Evolutionary conservation across 1,140 invertebrate species (phyloP).

Genomic region (Achroia grisella): DNA sequence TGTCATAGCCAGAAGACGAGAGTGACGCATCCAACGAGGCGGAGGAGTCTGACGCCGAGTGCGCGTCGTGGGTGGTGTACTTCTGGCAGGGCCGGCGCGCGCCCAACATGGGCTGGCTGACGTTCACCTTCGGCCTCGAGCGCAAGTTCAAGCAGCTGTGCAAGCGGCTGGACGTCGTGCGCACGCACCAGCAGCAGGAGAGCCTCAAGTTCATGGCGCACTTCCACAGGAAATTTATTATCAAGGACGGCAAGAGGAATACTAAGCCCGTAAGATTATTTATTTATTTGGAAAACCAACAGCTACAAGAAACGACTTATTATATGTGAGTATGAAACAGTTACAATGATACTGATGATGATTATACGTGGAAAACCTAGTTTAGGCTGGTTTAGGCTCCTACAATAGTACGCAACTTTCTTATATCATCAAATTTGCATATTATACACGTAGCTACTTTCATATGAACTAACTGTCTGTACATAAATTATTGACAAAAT

Average conservation of each 20-base stretch:
- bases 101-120: slow-evolving; percentile 99
- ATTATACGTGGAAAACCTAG: too few species aligned
- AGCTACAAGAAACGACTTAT: too few species aligned
- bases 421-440: too few species aligned
- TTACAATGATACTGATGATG: too few species aligned
- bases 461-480: too few species aligned
- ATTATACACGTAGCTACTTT: too few species aligned
- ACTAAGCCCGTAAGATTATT: slow-evolving; percentile 59
- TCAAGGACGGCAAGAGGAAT: slow-evolving; percentile 92
- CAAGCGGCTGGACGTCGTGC: slow-evolving; percentile 95
- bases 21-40: slow-evolving; percentile 53
- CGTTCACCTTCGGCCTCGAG: slow-evolving; percentile 98
- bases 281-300: too few species aligned
- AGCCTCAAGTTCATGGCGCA: slow-evolving; percentile 99
- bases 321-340: too few species aligned
- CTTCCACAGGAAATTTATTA: slow-evolving; percentile 96
- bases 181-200: slow-evolving; percentile 99
- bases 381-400: too few species aligned
- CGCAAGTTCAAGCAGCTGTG: slow-evolving; percentile 98
- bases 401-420: too few species aligned
- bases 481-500: too few species aligned
- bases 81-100: slow-evolving; percentile 98
- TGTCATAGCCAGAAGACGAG: slow-evolving; percentile 38
- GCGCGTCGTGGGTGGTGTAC: slow-evolving; percentile 96
- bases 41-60: slow-evolving; percentile 77